Evolutionary conservation across 2,113 vertebrate species (phyloP), one percentile per base, ranked within the genome.

Genomic region (Cyphomyrus discorhynchus): DNA sequence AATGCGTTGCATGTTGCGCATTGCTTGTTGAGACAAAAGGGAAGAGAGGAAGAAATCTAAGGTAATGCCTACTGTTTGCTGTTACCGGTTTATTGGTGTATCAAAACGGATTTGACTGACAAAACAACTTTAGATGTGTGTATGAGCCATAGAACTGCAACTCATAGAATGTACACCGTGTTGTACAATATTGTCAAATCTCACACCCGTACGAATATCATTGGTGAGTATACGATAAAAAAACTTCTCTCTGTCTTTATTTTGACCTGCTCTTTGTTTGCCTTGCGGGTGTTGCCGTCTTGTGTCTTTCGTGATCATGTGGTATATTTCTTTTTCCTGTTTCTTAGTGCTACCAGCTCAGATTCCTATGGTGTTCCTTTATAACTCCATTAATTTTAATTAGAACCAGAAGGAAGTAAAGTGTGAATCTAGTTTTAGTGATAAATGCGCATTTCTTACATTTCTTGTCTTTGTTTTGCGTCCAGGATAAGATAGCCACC

Each of bases 401-500:
- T 77, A 19, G 31, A 13, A 39, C 31, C 15, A 42, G 13, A 39
- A 39, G 5, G 74, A 80, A 80, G 17, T 80, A 42, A 39, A 42
- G 4, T 19, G 74, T 77, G 31, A 15, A 31, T 77, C 70, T 31
- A 31, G 62, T n/a, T n/a, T 66, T 77, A 39, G 3, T 77, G 70
- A 77, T 66, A 66, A 77, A 39, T 77, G 70, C 13, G 15, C 70
- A 35, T 35, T 74, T 13, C 70, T 80, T 42, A 35, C 70, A 39
- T 39, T 35, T 77, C 70, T 17, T 15, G 84, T 86, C 13, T 53
- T 17, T 39, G 11, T 24, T 24, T 27, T 91, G 87, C 95, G 91
- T 95, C 90, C 92, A 99, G 98, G 98, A 99, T 90, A 97, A 97
- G 91, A 96, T 96, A 89, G 92, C 95, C 91, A 94, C 98, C 1